These are phyloP conservation scores for Abrostola triplasia DNA, from an alignment of 2,888 invertebrate genomes.

Conservation along the genomic window DNA sequence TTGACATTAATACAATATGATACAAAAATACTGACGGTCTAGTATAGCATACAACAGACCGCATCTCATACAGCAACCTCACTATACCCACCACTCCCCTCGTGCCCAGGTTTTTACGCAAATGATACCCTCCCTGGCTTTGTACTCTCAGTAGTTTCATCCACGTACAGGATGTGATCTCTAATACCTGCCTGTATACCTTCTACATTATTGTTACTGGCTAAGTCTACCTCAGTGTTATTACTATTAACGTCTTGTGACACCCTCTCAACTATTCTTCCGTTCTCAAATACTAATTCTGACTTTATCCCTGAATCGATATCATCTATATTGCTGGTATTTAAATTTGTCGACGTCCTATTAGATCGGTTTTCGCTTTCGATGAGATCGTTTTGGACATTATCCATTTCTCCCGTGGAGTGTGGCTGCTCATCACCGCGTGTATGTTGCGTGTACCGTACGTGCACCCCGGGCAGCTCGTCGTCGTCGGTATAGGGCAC, in stretches of 20 bases:
- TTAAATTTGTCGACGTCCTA: neutral
- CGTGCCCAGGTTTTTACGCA: neutral
- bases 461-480: slow-evolving; percentile 63
- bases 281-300: slow-evolving; percentile 50
- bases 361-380: slow-evolving; percentile 23
- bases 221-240: slow-evolving; percentile 19
- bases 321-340: slow-evolving; percentile 5
- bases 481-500: slow-evolving; percentile 64
- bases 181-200: neutral
- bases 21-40: slow-evolving; percentile 1
- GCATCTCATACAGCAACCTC: neutral
- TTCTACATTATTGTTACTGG: slow-evolving; percentile 8
- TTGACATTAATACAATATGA: neutral
- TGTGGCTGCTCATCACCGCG: slow-evolving; percentile 13
- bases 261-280: slow-evolving; percentile 52
- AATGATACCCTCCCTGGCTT: neutral
- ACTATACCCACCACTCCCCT: no score
- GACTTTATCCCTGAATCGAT: slow-evolving; percentile 9
- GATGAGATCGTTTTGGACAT: slow-evolving; percentile 35
- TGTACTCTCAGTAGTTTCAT: slow-evolving; percentile 18
- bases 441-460: slow-evolving; percentile 40
- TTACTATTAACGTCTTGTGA: slow-evolving; percentile 24
- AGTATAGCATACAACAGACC: neutral
- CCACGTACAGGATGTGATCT: slow-evolving; percentile 35
- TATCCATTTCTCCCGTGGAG: slow-evolving; percentile 38